Evolutionary conservation across 2,113 vertebrate species (phyloP).

Genomic region (Tetrax tetrax): DNA sequence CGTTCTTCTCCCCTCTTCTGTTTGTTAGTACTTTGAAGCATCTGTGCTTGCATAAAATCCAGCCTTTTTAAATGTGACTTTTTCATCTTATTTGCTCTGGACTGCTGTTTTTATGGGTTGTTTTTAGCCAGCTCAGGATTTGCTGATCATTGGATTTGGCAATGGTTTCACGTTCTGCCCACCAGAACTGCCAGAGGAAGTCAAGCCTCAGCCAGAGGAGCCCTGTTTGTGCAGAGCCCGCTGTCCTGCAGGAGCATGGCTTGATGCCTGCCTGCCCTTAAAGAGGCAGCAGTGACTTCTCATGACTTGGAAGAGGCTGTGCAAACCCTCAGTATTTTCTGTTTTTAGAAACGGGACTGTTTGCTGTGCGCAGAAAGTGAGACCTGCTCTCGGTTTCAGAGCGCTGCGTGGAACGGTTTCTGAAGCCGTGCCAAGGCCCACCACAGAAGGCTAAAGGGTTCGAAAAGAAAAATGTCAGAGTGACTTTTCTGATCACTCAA

Average conservation of each 20-base stretch:
- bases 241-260: constrained; percentile 69
- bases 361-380: not conserved
- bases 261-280: constrained; percentile 53
- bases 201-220: constrained; percentile 72
- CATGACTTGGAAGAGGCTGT: not conserved
- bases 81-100: constrained; percentile 78
- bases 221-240: constrained; percentile 67
- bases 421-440: constrained; percentile 19
- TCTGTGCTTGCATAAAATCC: constrained; percentile 61
- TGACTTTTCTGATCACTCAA: not conserved
- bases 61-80: constrained; percentile 70
- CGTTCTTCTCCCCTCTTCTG: not conserved
- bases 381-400: not conserved
- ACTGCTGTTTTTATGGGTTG: constrained; percentile 61
- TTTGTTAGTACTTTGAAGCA: constrained; percentile 50
- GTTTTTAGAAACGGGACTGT: not conserved
- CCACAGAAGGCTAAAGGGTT: not conserved
- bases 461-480: not conserved
- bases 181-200: constrained; percentile 78
- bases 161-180: constrained; percentile 67
- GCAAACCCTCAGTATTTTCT: not conserved
- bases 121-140: constrained; percentile 80
- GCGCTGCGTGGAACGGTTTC: not conserved
- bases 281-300: constrained; percentile 61
- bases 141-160: constrained; percentile 75